Base-by-base conservation (phyloP, 2,797 vertebrate genomes). In the Sardinella longiceps region DNA sequence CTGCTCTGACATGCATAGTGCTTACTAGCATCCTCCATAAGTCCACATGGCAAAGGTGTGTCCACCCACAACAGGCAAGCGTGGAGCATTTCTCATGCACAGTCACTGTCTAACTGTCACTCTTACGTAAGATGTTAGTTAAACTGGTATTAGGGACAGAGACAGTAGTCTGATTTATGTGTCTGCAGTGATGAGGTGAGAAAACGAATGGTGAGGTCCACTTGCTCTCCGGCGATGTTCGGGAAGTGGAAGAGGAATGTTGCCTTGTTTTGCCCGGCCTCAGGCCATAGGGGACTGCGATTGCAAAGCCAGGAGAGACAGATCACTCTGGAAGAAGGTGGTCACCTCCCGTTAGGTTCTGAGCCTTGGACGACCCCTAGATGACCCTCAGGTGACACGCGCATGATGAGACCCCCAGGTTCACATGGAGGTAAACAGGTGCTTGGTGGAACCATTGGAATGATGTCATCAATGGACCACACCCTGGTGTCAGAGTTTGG, bases 401-500 rank as follows among this genome's bases (percentile, higher is more conserved):
- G 2, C n/a, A 60, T 25, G n/a, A n/a, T 60, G 56, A 53, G 56
- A n/a, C n/a, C 25, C 25, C 51, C 15, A 20, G 51, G 51, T 18
- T 53, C 18, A 53, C 51, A 53, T 53, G 51, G 51, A 25, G 23
- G 56, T 10, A 60, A 60, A 10, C 56, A 60, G 56, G 20, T 56
- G 53, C 53, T 3, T 23, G 53, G 56, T 25, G 56, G 9, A 6
- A n/a, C n/a, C 56, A n/a, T 58, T 6, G 56, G 23, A 58, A 7
- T 58, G 56, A 58, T 58, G 56, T 25, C 1, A 58, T 60, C 6
- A 3, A 7, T 25, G 23, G 56, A 10, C 56, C 56, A 60, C 56
- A 60, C 56, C 56, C 56, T 25, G 56, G 56, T 60, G n/a, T 60
- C 56, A 60, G 53, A 56, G n/a, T n/a, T n/a, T 60, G 56, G 56